These are phyloP conservation scores for Morpho deidamia DNA, from an alignment of 2,888 invertebrate species.

Conservation along the genomic window DNA sequence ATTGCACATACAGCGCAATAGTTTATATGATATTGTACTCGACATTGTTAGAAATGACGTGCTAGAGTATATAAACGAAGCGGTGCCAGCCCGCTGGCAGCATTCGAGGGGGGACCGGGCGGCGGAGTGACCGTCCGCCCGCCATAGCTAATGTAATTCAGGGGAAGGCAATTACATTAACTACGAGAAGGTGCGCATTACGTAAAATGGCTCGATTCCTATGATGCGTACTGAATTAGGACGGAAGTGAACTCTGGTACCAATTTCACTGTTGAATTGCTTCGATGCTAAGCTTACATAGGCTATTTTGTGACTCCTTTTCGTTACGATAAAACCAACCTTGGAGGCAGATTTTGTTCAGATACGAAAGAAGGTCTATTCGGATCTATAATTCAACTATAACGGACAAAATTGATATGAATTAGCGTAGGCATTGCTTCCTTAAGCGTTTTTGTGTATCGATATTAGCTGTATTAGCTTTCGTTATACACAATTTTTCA, in stretches of 20 bases:
- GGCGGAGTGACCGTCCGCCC: conserved; percentile 25
- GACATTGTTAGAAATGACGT: conserved; percentile 37
- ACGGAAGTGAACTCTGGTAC: conserved; percentile 78
- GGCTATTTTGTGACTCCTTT: conserved; percentile 66
- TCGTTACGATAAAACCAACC: conserved; percentile 53
- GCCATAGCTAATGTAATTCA: conserved; percentile 59
- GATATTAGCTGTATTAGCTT: no score
- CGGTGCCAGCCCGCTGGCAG: conserved; percentile 70
- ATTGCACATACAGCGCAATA: conserved; percentile 45
- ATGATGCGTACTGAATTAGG: conserved; percentile 77
- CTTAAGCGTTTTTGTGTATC: conserved; percentile 57
- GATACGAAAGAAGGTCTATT: conserved; percentile 71
- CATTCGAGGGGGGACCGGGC: conserved; percentile 28
- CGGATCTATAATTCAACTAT: conserved; percentile 73
- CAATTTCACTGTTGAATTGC: conserved; percentile 75
- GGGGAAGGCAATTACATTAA: conserved; percentile 72
- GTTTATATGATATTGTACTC: conserved; percentile 28
- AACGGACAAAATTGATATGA: conserved; percentile 77
- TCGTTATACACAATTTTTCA: conserved; percentile 52
- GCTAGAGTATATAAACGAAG: conserved; percentile 61
- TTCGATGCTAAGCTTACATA: conserved; percentile 60
- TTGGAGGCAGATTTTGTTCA: conserved; percentile 54
- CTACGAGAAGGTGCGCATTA: conserved; percentile 72
- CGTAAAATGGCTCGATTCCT: conserved; percentile 78
- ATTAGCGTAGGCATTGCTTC: conserved; percentile 73